Percentiles rank a stretch among this genome's conserved stretches.
phyloP scores from a whole-genome alignment of 2,888 invertebrate genomes.

The Erebia ligea region DNA sequence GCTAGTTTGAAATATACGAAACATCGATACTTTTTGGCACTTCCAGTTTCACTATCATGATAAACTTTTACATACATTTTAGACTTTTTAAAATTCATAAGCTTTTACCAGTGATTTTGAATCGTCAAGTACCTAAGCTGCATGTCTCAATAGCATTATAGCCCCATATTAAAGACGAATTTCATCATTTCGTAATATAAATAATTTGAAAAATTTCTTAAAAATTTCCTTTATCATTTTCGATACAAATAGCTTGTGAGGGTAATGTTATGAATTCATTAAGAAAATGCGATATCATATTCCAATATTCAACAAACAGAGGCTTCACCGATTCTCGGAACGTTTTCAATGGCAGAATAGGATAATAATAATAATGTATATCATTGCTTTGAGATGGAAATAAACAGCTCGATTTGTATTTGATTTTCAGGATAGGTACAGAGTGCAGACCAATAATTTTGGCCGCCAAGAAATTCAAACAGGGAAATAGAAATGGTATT shows the following conservation, averaged over 20 bases:
- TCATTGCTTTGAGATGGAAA: neutral
- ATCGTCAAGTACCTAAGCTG: no score
- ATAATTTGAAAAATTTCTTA: no score
- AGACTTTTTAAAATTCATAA: no score
- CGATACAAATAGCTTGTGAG: neutral
- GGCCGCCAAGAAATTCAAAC: neutral
- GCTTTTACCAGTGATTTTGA: no score
- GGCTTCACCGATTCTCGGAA: neutral
- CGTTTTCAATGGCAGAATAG: neutral
- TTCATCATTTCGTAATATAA: no score
- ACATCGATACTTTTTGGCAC: no score
- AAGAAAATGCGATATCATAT: neutral
- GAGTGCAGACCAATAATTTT: neutral
- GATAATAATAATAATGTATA: neutral
- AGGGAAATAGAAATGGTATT: neutral
- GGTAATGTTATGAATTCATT: neutral
- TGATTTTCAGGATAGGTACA: neutral
- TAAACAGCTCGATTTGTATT: neutral
- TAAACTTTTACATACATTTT: no score
- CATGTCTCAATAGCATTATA: no score
- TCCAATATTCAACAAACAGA: constrained; percentile 3
- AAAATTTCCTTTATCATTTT: neutral
- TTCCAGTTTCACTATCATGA: no score
- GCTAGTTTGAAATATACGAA: no score
- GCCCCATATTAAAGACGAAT: no score